Conservation (phyloP, 1,140 invertebrate genomes). For the Bombus waltoni region DNA sequence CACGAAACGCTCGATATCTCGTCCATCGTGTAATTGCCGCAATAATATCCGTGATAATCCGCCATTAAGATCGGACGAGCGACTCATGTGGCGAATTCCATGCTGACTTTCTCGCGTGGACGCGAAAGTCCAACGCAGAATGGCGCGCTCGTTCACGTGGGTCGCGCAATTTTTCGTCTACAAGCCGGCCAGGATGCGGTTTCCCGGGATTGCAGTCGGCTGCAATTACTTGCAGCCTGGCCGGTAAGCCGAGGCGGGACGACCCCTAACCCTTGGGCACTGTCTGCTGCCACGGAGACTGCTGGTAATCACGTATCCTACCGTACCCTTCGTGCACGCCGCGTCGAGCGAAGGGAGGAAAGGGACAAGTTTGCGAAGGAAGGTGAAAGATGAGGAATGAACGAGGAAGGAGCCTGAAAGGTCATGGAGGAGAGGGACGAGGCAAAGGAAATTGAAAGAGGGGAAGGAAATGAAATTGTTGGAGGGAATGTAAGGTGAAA, state of each 20-base stretch:
- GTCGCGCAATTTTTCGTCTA: constrained; percentile 60
- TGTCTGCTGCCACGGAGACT: constrained; percentile 74
- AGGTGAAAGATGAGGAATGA: neutral
- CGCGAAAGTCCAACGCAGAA: constrained; percentile 31
- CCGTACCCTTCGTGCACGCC: constrained; percentile 66
- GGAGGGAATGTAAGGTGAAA: neutral
- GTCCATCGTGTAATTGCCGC: neutral
- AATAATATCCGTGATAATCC: constrained; percentile 15
- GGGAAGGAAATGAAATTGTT: constrained; percentile 11
- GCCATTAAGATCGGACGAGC: neutral
- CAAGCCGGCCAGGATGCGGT: constrained; percentile 66
- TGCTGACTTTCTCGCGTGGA: constrained; percentile 48
- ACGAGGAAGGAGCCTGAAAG: neutral
- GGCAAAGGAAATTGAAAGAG: constrained; percentile 9
- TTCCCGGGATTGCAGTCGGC: constrained; percentile 73
- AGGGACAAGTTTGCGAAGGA: constrained; percentile 22
- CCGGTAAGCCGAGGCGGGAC: constrained; percentile 76
- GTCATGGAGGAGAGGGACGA: neutral
- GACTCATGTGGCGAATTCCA: constrained; percentile 4
- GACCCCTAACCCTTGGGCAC: constrained; percentile 74
- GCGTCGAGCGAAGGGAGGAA: constrained; percentile 37
- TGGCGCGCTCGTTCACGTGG: constrained; percentile 59
- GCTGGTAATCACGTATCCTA: constrained; percentile 78
- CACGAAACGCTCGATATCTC: neutral
- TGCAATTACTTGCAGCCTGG: constrained; percentile 77